These are phyloP conservation scores for Andrena camellia DNA, from an alignment of 2,888 invertebrate species.

Conservation along the genomic window DNA sequence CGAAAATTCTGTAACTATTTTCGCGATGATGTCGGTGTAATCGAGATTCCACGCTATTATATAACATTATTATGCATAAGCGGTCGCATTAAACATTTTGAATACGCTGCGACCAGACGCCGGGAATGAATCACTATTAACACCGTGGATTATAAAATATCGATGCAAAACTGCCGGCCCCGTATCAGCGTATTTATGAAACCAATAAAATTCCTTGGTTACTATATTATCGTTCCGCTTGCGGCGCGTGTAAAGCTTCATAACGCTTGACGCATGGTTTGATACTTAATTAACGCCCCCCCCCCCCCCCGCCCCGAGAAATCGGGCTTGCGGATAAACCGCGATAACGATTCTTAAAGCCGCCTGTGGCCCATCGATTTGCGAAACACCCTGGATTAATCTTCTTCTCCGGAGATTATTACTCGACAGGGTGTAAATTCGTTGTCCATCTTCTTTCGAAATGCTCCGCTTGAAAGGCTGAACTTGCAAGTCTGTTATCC, in stretches of 20 bases:
- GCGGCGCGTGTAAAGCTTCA: constrained; percentile 28
- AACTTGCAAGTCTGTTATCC: no score
- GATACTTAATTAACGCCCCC: constrained; percentile 31
- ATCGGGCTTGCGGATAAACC: constrained; percentile 5
- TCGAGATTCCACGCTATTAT: constrained; percentile 29
- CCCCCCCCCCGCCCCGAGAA: no score
- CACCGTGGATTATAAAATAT: constrained; percentile 57
- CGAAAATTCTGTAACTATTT: constrained; percentile 37
- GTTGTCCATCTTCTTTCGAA: not conserved
- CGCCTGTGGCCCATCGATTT: not conserved
- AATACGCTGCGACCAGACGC: not conserved
- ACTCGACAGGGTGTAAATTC: not conserved
- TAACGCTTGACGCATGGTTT: constrained; percentile 30
- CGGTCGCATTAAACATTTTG: constrained; percentile 53
- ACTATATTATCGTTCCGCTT: constrained; percentile 51
- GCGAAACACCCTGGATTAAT: not conserved
- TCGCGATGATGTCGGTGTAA: not conserved
- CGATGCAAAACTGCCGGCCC: constrained; percentile 53
- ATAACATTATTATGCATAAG: constrained; percentile 36
- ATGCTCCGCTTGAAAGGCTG: no score
- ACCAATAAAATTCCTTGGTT: constrained; percentile 58
- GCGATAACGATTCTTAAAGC: not conserved
- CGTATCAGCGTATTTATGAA: constrained; percentile 50
- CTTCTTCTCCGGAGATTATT: not conserved
- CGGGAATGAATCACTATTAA: constrained; percentile 58